Evolutionary conservation across 1,140 invertebrate genomes (phyloP), one percentile per base, ranked within the genome.

Genomic region (Microplitis mediator): DNA sequence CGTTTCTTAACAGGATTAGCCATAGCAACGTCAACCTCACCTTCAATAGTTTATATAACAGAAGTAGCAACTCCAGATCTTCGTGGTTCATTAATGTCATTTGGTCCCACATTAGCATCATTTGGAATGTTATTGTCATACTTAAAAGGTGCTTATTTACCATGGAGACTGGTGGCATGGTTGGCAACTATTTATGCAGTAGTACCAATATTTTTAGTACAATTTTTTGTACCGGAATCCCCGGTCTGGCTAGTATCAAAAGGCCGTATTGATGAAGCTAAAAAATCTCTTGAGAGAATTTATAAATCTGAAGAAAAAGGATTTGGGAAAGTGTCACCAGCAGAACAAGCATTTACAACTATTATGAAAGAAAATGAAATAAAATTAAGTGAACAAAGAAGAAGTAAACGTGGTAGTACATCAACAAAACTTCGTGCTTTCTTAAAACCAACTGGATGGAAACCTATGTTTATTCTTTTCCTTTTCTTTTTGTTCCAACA

Each of bases 201-300:
- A 2, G 72, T 90, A 1, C 84, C 92, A 1, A 80, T 89, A 3
- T 72, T 90, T 9, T 56, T 92, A 2, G 82, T 90, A 13, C 85
- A 89, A 79, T 66, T 91, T 4, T 88, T 89, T 66, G 85, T 93
- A 11, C 92, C 92, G 0, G 93, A 94, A 85, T 93, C 92, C 69
- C 93, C 93, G 2, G 81, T 88, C 0, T 92, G 90, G 89, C 80
- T 92, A 0, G 83, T 91, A 0, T 86, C 87, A 0, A 89, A 89
- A 73, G 90, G 89, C 3, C 82, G 86, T 56, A 80, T 82, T 31
- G 88, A 89, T 3, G 87, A 90, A 60, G 91, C 91, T 4, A 84
- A 83, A 56, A 83, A 84, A 63, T 81, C 88, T 0, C 76, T 93
- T 9, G 80, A 85, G 34, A 89, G 88, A 77, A 54, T 81, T 13